Base-by-base conservation (phyloP, 2,888 invertebrate genomes). In the Conistra vaccinii region DNA sequence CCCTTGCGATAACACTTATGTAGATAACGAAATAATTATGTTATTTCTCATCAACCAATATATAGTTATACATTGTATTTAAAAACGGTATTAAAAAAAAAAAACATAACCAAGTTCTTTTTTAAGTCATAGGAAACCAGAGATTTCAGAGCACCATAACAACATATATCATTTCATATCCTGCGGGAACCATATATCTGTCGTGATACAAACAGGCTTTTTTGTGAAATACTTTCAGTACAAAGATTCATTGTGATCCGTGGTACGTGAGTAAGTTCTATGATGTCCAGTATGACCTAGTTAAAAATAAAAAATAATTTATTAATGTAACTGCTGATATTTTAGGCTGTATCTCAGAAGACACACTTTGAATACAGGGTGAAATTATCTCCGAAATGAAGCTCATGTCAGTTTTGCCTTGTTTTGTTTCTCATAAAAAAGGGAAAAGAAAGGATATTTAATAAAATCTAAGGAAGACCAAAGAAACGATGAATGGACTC, bases 211-310 rank as follows among this genome's bases (percentile, higher is more conserved):
- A 69, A 51, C 32, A 29, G 32, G 55, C 10, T 53, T 72, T 70
- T 70, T 62, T 82, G 63, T 67, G 26, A 70, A 55, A 83, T 67
- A 63, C 63, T 61, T 82, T 65, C 55, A 71, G 63, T 68, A 68
- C 20, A 68, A 70, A 70, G 78, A 70, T 82, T 67, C 48, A 83
- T 78, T 63, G 78, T 51, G 70, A 70, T 70, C 67, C 70, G 48
- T 62, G 12, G 62, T 20, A 82, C 83, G 83, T 77, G 80, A 67
- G 62, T 12, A 29, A 39, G 62, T 42, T 78, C 45, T 35, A 61
- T 14, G 63, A 68, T 83, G 63, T n/a, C 71, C 67, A 65, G n/a
- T 51, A 51, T 68, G 78, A 71, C 72, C 83, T 72, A 69, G 35
- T 78, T 76, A 60, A 26, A 32, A 9, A 26, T 55, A 26, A 60